Evolutionary conservation across 2,113 vertebrate species (phyloP).

Genomic region (Dicaeum eximium): DNA sequence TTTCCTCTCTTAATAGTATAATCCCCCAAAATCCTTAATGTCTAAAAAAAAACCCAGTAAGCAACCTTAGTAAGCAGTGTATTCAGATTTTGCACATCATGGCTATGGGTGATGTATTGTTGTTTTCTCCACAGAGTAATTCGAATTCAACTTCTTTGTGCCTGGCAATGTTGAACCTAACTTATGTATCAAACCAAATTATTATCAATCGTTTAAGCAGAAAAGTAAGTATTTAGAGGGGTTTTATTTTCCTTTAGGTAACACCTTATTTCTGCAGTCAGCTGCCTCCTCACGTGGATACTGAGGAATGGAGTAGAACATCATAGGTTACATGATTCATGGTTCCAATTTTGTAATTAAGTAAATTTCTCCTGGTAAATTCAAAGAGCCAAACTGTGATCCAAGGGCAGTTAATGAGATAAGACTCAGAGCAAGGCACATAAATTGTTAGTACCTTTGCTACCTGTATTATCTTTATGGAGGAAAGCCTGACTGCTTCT

Average conservation of each 20-base stretch:
- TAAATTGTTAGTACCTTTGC: neutral
- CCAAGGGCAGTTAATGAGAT: neutral
- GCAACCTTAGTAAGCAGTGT: neutral
- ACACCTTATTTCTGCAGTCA: neutral
- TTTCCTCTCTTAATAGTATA: neutral
- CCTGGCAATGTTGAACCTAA: constrained; percentile 85
- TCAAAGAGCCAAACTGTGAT: neutral
- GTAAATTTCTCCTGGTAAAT: neutral
- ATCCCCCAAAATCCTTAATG: neutral
- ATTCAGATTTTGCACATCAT: neutral
- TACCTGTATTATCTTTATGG: neutral
- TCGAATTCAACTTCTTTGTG: constrained; percentile 87
- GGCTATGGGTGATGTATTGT: neutral
- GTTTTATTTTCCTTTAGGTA: neutral
- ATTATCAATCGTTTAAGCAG: constrained; percentile 85
- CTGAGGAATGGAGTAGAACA: neutral
- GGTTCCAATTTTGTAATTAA: neutral
- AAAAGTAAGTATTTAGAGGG: constrained; percentile 74
- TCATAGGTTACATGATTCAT: neutral
- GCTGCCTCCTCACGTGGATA: neutral
- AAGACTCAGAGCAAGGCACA: neutral
- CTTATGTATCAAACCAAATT: constrained; percentile 82
- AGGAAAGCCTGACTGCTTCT: neutral
- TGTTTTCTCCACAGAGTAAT: constrained; percentile 63
- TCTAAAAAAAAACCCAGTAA: neutral